phyloP scores from a whole-genome alignment of 2,888 invertebrate species.

The Chironomus riparius region DNA sequence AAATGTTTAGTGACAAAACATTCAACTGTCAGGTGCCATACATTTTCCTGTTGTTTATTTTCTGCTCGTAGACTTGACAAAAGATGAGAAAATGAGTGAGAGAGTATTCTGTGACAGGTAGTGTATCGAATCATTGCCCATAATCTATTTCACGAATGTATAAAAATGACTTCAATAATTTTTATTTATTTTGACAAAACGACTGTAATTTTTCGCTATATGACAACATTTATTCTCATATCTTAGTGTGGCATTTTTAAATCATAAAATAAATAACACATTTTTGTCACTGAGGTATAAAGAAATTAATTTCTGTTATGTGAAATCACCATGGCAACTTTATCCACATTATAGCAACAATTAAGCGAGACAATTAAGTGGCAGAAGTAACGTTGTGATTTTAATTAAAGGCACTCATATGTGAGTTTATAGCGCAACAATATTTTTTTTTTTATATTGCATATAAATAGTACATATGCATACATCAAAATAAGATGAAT shows the following conservation, averaged over 20 bases:
- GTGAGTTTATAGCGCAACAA: too few species aligned
- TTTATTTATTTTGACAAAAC: constrained; percentile 11
- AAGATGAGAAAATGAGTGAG: too few species aligned
- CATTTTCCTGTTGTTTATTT: neutral
- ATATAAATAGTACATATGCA: too few species aligned
- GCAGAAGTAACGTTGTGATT: neutral
- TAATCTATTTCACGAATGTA: too few species aligned
- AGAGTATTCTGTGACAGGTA: too few species aligned
- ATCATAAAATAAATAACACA: constrained; percentile 12
- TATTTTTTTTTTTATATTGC: too few species aligned
- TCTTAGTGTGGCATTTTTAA: constrained; percentile 5
- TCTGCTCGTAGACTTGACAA: too few species aligned
- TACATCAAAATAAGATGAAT: too few species aligned
- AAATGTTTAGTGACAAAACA: neutral
- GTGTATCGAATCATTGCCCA: too few species aligned
- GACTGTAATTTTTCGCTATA: neutral
- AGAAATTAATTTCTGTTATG: neutral
- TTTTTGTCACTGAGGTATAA: neutral
- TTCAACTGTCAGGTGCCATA: neutral
- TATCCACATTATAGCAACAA: neutral
- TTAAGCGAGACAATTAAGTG: constrained; percentile 18
- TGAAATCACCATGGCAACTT: neutral
- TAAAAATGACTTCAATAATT: too few species aligned
- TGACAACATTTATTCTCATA: neutral
- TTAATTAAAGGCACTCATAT: too few species aligned